These are phyloP conservation scores for Scolanthus callimorphus DNA, from an alignment of 92 coral and sea anemone genomes.

Conservation along the genomic window DNA sequence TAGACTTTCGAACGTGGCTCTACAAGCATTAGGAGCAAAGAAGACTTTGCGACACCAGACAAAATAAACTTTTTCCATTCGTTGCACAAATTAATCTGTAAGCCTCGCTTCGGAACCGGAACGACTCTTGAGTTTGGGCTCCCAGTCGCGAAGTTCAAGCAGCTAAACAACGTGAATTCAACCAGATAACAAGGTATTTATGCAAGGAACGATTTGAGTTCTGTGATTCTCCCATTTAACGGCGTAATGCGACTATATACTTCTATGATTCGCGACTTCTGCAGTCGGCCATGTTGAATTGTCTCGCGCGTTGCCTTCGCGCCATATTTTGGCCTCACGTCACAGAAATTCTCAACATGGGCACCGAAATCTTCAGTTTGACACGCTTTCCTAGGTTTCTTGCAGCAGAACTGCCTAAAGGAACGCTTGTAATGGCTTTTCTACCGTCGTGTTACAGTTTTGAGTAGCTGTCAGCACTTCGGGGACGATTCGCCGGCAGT, in stretches of 20 bases:
- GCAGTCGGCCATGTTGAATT: conserved; percentile 38
- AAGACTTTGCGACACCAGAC: conserved; percentile 61
- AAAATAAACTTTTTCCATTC: conserved; percentile 74
- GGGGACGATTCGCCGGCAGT: conserved; percentile 18
- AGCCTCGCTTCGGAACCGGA: conserved; percentile 42
- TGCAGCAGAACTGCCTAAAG: neutral
- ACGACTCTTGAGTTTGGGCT: conserved; percentile 29
- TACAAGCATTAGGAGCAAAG: conserved; percentile 21
- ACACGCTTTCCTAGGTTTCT: neutral
- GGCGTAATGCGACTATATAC: neutral
- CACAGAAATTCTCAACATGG: conserved; percentile 1
- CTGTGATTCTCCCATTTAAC: neutral
- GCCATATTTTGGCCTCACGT: conserved; percentile 25
- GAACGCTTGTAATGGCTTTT: conserved; percentile 6
- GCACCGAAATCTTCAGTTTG: neutral
- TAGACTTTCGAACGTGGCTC: neutral
- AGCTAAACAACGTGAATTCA: conserved; percentile 9
- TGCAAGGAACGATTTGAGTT: conserved; percentile 12
- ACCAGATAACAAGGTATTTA: conserved; percentile 45
- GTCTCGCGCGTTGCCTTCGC: conserved; percentile 36
- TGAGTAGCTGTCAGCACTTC: conserved; percentile 47
- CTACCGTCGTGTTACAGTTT: conserved; percentile 5
- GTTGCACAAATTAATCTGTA: conserved; percentile 76
- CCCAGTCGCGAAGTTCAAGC: conserved; percentile 1
- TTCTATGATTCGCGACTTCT: neutral